Percentiles rank a stretch among this genome's conserved stretches.
Conservation (phyloP, 2,797 vertebrate genomes). For the Muscicapa striata region DNA sequence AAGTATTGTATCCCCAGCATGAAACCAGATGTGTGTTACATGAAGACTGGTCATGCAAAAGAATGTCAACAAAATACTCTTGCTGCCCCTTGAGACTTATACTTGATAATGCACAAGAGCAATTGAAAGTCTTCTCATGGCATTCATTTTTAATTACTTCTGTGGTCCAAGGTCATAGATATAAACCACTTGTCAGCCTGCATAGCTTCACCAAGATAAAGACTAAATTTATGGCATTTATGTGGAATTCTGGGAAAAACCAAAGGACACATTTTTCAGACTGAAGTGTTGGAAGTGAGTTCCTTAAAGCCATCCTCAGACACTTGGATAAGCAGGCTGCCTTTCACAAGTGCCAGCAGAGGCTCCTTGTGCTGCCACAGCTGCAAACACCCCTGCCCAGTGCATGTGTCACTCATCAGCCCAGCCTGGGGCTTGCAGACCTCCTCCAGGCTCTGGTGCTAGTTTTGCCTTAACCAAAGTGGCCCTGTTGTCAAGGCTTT, state of each 20-base stretch:
- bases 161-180: constrained; percentile 42
- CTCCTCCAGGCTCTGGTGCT: not conserved
- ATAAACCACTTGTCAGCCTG: constrained; percentile 52
- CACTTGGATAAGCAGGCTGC: not conserved
- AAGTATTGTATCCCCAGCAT: not conserved
- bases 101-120: constrained; percentile 45
- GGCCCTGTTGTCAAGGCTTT: not conserved
- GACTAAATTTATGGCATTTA: constrained; percentile 20
- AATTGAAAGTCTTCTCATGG: constrained; percentile 52
- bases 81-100: constrained; percentile 9
- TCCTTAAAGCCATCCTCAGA: not conserved
- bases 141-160: constrained; percentile 66
- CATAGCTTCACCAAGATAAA: constrained; percentile 52
- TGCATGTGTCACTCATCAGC: accelerated
- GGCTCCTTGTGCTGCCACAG: not conserved
- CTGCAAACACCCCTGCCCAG: not conserved
- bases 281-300: not conserved
- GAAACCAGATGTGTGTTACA: not conserved
- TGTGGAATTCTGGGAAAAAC: constrained; percentile 40
- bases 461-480: not conserved
- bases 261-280: constrained; percentile 54
- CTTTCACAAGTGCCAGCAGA: not conserved
- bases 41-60: not conserved
- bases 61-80: not conserved
- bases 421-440: not conserved